Percentiles rank a stretch among this genome's conserved stretches.
Conservation (phyloP, 2,113 vertebrate species). For the Sinocyclocheilus anophthalmus region DNA sequence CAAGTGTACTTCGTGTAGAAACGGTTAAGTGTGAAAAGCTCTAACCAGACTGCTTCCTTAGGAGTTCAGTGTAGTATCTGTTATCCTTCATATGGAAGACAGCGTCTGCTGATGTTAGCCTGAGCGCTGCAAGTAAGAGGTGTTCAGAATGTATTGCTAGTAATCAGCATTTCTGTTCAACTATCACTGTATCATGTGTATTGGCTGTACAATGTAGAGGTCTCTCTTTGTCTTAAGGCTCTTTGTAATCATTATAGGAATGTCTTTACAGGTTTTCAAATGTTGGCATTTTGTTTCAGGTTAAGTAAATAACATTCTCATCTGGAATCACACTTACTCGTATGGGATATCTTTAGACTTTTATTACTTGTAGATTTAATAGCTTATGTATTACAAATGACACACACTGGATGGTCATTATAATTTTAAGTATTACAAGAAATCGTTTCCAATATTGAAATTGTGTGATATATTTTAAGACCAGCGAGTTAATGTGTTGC, state of each 20-base stretch:
- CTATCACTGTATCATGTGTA: conserved; percentile 90
- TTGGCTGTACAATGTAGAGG: conserved; percentile 94
- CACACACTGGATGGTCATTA: conserved; percentile 95
- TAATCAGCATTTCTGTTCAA: conserved; percentile 92
- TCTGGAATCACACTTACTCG: conserved; percentile 82
- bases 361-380: conserved; percentile 90
- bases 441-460: conserved; percentile 87
- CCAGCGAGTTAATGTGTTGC: conserved; percentile 72
- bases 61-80: conserved; percentile 84
- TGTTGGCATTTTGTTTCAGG: conserved; percentile 77
- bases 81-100: conserved; percentile 83
- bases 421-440: conserved; percentile 97
- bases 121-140: conserved; percentile 78
- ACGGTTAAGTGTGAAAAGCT: conserved; percentile 72
- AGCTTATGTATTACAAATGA: conserved; percentile 75
- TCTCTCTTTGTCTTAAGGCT: conserved; percentile 89
- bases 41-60: conserved; percentile 81
- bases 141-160: conserved; percentile 88
- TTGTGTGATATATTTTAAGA: conserved; percentile 76
- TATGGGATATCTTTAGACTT: conserved; percentile 82
- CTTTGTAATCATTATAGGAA: conserved; percentile 93
- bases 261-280: conserved; percentile 89
- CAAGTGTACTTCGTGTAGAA: conserved; percentile 77
- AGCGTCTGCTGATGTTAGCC: conserved; percentile 77
- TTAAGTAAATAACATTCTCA: conserved; percentile 88